Evolutionary conservation across 2,113 vertebrate genomes (phyloP).

Genomic region (chimpanzee (Pan troglodytes)): NHGRI_mPanTro3-v2.1_pri NC_072403.2:16957501-16958000

Average conservation of each 20-base stretch:
- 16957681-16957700: not conserved
- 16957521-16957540: not conserved
- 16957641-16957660: not conserved
- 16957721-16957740: not conserved
- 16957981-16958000: not conserved
- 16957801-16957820: not conserved
- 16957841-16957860: not conserved
- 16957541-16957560: too few relatives aligned
- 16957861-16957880: not conserved
- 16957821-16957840: not conserved
- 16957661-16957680: not conserved
- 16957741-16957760: fast-evolving
- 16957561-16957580: not conserved
- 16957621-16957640: not conserved
- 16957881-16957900: not conserved
- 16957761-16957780: not conserved
- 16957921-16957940: not conserved
- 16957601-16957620: not conserved
- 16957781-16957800: not conserved
- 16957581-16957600: not conserved
- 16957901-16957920: not conserved
- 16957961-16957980: not conserved
- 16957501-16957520: not conserved
- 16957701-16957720: not conserved
- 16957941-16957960: not conserved